A percentile compares a stretch with the other conserved stretches of the same genome.
phyloP scores from a whole-genome alignment of 2,113 vertebrate genomes.

The Atherinomorus stipes region DNA sequence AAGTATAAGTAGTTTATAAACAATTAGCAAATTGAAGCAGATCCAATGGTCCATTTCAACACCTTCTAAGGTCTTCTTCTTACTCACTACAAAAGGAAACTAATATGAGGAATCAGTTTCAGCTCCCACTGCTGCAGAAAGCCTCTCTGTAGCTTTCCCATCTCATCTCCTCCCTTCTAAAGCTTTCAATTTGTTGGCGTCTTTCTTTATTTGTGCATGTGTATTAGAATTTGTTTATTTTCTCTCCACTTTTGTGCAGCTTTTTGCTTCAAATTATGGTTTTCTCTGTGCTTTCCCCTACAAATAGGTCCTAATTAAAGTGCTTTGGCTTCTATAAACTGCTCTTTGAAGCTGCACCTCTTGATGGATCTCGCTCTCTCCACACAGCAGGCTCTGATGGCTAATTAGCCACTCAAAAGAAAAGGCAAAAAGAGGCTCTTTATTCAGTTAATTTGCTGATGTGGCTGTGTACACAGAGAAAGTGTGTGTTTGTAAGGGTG shows the following conservation, averaged over 20 bases:
- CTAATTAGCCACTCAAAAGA: conserved; percentile 81
- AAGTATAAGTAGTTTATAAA: background rate
- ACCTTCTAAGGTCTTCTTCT: background rate
- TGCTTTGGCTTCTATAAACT: conserved; percentile 80
- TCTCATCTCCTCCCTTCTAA: conserved; percentile 55
- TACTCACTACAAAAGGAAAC: conserved; percentile 45
- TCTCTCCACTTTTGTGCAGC: conserved; percentile 47
- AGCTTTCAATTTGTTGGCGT: conserved; percentile 37
- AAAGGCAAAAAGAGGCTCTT: conserved; percentile 76
- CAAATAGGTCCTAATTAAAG: conserved; percentile 86
- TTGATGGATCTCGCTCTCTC: conserved; percentile 76
- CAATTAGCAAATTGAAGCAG: background rate
- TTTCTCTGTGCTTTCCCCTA: conserved; percentile 58
- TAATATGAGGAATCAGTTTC: conserved; percentile 35
- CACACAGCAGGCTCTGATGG: conserved; percentile 72
- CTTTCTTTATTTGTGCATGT: conserved; percentile 22
- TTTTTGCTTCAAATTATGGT: conserved; percentile 71
- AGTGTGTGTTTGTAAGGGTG: conserved; percentile 56
- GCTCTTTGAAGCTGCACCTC: conserved; percentile 82
- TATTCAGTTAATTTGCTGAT: conserved; percentile 78
- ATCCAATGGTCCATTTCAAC: background rate
- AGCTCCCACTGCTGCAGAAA: conserved; percentile 7
- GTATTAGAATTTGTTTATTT: conserved; percentile 65
- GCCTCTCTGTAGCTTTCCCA: conserved; percentile 12
- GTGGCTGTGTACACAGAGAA: conserved; percentile 59